phyloP scores from a whole-genome alignment of 1,140 invertebrate genomes.

The Nixonia krombeini region DNA sequence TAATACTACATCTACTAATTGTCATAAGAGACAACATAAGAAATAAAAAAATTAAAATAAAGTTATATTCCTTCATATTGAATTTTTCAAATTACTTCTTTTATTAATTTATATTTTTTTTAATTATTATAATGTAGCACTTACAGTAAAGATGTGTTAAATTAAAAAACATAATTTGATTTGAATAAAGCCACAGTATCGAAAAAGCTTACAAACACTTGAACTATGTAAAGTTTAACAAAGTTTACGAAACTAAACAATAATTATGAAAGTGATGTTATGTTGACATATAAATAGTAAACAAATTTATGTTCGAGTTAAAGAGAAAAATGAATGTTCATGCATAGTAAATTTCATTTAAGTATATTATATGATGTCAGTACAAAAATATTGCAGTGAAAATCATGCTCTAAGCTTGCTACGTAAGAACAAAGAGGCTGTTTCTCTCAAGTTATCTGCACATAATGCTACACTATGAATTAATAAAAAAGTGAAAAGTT shows the following conservation, averaged over 20 bases:
- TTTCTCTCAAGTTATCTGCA: conserved; percentile 59
- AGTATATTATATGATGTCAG: background rate
- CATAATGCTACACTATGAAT: conserved; percentile 26
- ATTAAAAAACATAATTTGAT: too few species aligned
- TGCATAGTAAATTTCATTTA: background rate
- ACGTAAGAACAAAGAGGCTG: conserved; percentile 62
- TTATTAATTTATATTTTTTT: too few species aligned
- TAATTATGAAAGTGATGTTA: background rate
- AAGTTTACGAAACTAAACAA: background rate
- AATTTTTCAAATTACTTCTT: too few species aligned
- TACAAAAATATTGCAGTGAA: conserved; percentile 1
- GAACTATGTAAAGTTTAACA: too few species aligned
- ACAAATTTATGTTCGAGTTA: background rate
- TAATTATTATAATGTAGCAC: too few species aligned
- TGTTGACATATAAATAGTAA: conserved; percentile 1
- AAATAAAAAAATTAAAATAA: too few species aligned
- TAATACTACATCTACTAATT: too few species aligned
- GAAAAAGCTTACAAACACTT: too few species aligned
- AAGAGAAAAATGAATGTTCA: conserved; percentile 4
- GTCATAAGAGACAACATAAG: too few species aligned
- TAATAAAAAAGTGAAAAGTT: background rate
- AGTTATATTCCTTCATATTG: too few species aligned
- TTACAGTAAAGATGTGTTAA: too few species aligned
- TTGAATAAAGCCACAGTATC: too few species aligned
- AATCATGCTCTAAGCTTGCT: conserved; percentile 44